Evolutionary conservation across 2,888 invertebrate genomes (phyloP), one percentile per base, ranked within the genome.

Genomic region (Euzophera pinguis): DNA sequence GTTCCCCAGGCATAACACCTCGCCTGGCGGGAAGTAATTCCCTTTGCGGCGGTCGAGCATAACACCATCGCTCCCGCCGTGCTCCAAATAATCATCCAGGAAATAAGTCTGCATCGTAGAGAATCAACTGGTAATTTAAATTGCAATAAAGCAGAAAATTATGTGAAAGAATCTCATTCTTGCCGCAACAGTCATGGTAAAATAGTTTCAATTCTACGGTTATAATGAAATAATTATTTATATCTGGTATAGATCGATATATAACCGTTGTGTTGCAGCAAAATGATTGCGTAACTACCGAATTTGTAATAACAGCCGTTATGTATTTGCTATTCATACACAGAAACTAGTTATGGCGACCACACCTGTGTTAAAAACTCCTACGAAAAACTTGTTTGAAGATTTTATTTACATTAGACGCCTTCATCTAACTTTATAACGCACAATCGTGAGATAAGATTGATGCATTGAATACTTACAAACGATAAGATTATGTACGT

Each of bases 161-260:
- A 32, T 32, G 45, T 32, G 45, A 45, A 45, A 45, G 45, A 45
- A 45, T 32, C 45, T 45, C 34, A 16, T 45, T 45, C 32, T 45
- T 32, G 45, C 32, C 13, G 32, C 32, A 45, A 45, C 45, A 32
- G 45, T 45, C 34, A 32, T 45, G 45, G 45, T 45, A 45, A 45
- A 45, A 32, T 45, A 29, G 14, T 45, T 32, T 16, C 32, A 45
- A 45, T 45, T 45, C 32, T 1, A 45, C 45, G 45, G 45, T 45
- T 32, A 29, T 29, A 13, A 14, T 45, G 32, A 45, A 10, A 45
- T 32, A 45, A 45, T 32, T 45, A 9, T 32, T 39, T 39, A 3
- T 29, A 43, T 10, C n/a, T 29, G 29, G 12, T 32, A 10, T 10
- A 9, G 32, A 45, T 45, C 32, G 32, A 32, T 12, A 32, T 45